phyloP scores from a whole-genome alignment of 2,797 vertebrate species.

The Prionace glauca region DNA sequence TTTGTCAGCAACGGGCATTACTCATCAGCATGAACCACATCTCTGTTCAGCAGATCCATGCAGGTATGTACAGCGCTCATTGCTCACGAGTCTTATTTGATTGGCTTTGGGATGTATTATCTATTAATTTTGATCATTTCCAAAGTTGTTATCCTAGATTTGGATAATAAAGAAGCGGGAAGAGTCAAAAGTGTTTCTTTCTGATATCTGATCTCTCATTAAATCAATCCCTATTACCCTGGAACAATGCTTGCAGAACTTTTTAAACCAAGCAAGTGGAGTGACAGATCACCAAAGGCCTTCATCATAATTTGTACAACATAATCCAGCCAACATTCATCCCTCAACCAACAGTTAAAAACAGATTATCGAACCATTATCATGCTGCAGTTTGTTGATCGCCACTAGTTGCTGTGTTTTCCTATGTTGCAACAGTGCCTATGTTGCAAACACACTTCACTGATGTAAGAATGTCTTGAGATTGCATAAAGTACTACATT shows the following conservation, averaged over 20 bases:
- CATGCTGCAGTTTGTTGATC: not conserved
- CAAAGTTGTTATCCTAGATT: not conserved
- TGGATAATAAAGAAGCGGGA: not conserved
- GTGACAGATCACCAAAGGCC: not conserved
- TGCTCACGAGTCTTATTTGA: not conserved
- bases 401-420: too few relatives aligned
- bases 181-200: not conserved
- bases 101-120: not conserved
- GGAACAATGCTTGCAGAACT: not conserved
- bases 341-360: too few relatives aligned
- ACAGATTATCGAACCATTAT: not conserved
- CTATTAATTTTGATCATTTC: not conserved
- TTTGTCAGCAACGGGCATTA: not conserved
- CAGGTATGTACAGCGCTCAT: too few relatives aligned
- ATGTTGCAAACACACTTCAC: not conserved
- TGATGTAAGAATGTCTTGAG: not conserved
- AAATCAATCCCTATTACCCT: not conserved
- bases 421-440: too few relatives aligned
- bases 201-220: not conserved
- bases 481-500: not conserved
- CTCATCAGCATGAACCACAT: not conserved
- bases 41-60: not conserved
- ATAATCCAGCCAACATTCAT: not conserved
- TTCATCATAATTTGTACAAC: not conserved
- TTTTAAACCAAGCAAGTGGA: not conserved